These are phyloP conservation scores for Sciurus niger DNA, from an alignment of 2,113 vertebrate species.

Conservation along the genomic window DNA sequence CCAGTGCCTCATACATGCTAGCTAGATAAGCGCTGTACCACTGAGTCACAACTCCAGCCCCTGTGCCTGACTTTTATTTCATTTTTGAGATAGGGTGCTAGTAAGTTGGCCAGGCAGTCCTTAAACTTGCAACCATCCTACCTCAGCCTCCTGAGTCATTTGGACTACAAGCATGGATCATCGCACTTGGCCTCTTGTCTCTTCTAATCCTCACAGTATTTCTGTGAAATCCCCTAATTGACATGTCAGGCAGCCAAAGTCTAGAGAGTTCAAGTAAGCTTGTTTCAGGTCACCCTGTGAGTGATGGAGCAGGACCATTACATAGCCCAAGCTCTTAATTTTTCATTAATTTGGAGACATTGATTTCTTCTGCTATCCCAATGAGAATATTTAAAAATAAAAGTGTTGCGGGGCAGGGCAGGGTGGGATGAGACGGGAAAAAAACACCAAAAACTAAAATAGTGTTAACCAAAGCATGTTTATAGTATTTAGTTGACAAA, in stretches of 20 bases:
- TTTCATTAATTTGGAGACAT: neutral
- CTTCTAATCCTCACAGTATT: neutral
- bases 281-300: neutral
- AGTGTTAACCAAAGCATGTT: neutral
- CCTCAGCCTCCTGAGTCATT: too few species aligned
- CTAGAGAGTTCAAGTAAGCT: neutral
- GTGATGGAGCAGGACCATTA: neutral
- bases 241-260: neutral
- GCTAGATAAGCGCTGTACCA: too few species aligned
- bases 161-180: too few species aligned
- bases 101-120: too few species aligned
- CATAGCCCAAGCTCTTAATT: neutral
- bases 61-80: too few species aligned
- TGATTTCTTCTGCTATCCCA: neutral
- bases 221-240: neutral
- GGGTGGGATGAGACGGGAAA: too few species aligned
- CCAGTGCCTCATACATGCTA: too few species aligned
- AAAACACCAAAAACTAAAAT: neutral
- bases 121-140: too few species aligned
- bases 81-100: too few species aligned
- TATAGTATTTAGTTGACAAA: neutral
- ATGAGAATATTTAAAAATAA: conserved; percentile 10
- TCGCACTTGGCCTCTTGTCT: neutral
- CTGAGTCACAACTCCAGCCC: too few species aligned
- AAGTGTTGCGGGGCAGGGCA: too few species aligned